Base-by-base conservation (phyloP, 2,113 vertebrate species). In the Rhinopomastus cyanomelas region DNA sequence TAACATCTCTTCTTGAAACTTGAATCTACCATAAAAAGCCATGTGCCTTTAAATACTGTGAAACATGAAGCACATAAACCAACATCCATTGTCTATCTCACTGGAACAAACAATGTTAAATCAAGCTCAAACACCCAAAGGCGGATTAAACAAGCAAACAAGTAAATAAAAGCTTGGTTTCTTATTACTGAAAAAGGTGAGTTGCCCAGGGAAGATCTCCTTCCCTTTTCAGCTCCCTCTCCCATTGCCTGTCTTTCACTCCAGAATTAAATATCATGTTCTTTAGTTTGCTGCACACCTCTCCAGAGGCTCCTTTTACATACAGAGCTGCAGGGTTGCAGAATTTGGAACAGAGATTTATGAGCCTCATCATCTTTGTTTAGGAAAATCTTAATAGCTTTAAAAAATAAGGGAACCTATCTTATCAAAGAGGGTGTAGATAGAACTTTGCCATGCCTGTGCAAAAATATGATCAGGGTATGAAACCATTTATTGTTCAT, bases 241-340 rank as follows among this genome's bases (percentile, higher is more conserved):
- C 20, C 29, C 55, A 37, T 23, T 72, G 51, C 10, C 26, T 82
- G 44, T 16, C 10, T 14, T 72, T 27, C 15, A 22, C 44, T 48
- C 15, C 17, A 34, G 23, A 56, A 72, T 86, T 29, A 80, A 80
- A 19, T 16, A 87, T 16, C 15, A 19, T 30, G 84, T 87, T 61
- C 44, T 72, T 36, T 23, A 16, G 8, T 39, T 75, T 75, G 44
- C 46, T 68, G 29, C 78, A 60, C 23, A 56, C 10, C 11, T 60
- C 34, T 62, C 57, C 44, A 32, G 1, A 32, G 11, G 44, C 14
- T 69, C 18, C 9, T 51, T 82, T 77, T 77, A 80, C 16, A 30
- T 11, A 27, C 0, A 2, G 48, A 91, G 23, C 12, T 0, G 0
- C 0, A 2, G 9, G 17, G 20, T 6, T 74, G 37, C 15, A 71